Percentiles rank a stretch among this genome's conserved stretches.
Evolutionary conservation across 2,888 invertebrate species (phyloP).

Genomic region (Ectemnius continuus): DNA sequence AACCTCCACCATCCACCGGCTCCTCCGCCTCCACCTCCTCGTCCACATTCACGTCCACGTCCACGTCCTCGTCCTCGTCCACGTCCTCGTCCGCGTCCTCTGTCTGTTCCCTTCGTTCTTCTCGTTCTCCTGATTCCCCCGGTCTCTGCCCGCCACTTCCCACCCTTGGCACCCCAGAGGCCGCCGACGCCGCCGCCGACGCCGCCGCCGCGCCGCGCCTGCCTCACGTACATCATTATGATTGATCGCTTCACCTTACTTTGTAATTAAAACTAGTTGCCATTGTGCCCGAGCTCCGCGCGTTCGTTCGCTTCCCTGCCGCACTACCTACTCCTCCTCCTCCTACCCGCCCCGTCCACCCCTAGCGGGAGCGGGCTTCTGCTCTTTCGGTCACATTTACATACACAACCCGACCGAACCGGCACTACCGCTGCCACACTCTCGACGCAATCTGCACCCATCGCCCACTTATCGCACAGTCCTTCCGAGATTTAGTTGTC

Average conservation of each 20-base stretch:
- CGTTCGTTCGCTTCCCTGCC: slow-evolving; percentile 55
- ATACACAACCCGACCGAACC: slow-evolving; percentile 54
- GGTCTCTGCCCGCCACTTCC: slow-evolving; percentile 56
- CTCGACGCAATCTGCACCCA: slow-evolving; percentile 47
- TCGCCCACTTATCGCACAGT: slow-evolving; percentile 50
- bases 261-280: slow-evolving; percentile 79
- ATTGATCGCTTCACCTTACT: slow-evolving; percentile 79
- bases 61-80: not conserved
- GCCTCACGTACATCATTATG: slow-evolving; percentile 79
- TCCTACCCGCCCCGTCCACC: too few species aligned
- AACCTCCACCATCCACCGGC: slow-evolving; percentile 48
- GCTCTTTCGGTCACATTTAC: slow-evolving; percentile 56
- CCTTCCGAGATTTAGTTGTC: slow-evolving; percentile 37
- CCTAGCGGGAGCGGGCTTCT: slow-evolving; percentile 15
- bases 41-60: slow-evolving; percentile 26
- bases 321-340: too few species aligned
- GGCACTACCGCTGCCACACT: slow-evolving; percentile 20
- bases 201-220: too few species aligned
- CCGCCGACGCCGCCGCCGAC: too few species aligned
- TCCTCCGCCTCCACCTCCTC: slow-evolving; percentile 54
- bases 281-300: slow-evolving; percentile 75
- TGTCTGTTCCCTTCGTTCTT: slow-evolving; percentile 26
- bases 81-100: slow-evolving; percentile 4
- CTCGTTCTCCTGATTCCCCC: slow-evolving; percentile 41
- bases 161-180: slow-evolving; percentile 70